phyloP scores from a whole-genome alignment of 2,797 vertebrate genomes.

The Clangula hyemalis region DNA sequence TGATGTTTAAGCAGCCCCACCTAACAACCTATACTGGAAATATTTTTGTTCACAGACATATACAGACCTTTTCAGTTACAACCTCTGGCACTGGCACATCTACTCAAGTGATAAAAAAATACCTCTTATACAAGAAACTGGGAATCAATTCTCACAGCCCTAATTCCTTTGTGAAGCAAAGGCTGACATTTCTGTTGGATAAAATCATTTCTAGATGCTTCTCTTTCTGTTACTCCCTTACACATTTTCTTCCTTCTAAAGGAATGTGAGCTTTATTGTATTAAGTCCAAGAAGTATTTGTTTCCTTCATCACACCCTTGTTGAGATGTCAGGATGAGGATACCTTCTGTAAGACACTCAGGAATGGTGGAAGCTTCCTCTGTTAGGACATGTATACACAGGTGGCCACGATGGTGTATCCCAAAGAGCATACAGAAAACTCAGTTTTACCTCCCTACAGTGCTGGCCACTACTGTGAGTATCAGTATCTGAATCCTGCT shows the following conservation, averaged over 20 bases:
- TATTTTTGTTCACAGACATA: background rate
- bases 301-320: background rate
- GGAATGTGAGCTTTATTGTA: background rate
- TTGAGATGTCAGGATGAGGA: background rate
- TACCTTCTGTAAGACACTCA: background rate
- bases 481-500: background rate
- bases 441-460: background rate
- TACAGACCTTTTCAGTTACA: background rate
- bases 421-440: fast-evolving
- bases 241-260: background rate
- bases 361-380: background rate
- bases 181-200: background rate
- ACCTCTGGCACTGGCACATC: background rate
- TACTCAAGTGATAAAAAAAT: background rate
- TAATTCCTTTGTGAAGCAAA: background rate
- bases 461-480: background rate
- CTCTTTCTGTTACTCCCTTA: background rate
- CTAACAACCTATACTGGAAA: background rate
- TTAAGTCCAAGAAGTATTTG: background rate
- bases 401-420: too few relatives aligned
- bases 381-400: fast-evolving
- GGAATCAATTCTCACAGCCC: background rate
- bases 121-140: background rate
- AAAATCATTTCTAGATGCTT: background rate
- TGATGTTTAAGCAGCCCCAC: background rate